A percentile compares a stretch with the other conserved stretches of the same genome.
phyloP scores from a whole-genome alignment of 2,113 vertebrate genomes.

The Pteropus alecto region DNA sequence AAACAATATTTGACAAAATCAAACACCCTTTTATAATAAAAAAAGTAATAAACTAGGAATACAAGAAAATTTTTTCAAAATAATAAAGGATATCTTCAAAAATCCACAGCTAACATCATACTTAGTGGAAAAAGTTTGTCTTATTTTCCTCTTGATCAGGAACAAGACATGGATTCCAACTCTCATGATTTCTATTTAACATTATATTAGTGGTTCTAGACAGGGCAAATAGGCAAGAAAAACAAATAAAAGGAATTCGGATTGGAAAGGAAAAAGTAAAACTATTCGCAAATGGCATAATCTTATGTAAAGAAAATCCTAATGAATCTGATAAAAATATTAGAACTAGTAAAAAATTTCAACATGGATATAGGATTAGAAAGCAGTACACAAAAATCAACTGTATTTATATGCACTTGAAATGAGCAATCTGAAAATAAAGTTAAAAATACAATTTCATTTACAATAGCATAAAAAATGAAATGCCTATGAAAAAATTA shows the following conservation, averaged over 20 bases:
- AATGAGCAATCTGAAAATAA: neutral
- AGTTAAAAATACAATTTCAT: neutral
- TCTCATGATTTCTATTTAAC: neutral
- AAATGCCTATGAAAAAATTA: neutral
- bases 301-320: neutral
- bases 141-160: neutral
- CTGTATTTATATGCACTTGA: no score
- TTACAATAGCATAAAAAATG: neutral
- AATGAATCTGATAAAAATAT: neutral
- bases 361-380: neutral
- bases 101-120: neutral
- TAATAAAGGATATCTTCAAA: neutral
- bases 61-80: neutral
- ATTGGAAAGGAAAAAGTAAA: neutral
- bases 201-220: neutral
- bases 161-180: neutral
- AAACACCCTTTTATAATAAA: neutral
- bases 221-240: neutral
- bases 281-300: neutral
- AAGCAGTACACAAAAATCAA: neutral
- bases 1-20: neutral
- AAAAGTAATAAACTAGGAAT: neutral
- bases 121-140: neutral
- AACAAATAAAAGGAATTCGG: neutral
- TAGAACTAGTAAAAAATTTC: neutral